A percentile compares a stretch with the other conserved stretches of the same genome.
These are phyloP conservation scores for Apotomis betuletana DNA, from an alignment of 2,888 invertebrate genomes.

Conservation along the genomic window DNA sequence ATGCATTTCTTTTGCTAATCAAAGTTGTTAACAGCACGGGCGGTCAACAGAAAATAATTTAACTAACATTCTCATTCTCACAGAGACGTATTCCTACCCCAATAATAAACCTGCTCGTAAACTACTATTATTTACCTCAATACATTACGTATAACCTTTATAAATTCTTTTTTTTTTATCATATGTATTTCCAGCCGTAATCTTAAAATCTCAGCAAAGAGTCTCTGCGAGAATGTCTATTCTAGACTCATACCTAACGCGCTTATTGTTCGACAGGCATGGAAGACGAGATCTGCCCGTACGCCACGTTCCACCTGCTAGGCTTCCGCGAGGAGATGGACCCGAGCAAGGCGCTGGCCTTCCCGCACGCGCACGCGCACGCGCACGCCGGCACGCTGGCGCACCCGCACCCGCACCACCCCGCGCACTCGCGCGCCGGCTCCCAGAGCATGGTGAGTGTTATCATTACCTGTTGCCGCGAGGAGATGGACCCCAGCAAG, in stretches of 20 bases:
- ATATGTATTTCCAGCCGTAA: too few species aligned
- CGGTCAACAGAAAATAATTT: background rate
- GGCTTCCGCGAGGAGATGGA: slow-evolving; percentile 98
- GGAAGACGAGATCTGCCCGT: slow-evolving; percentile 98
- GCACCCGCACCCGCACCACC: slow-evolving; percentile 88
- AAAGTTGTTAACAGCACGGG: background rate
- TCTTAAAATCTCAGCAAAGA: background rate
- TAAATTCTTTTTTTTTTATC: too few species aligned
- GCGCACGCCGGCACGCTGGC: slow-evolving; percentile 93
- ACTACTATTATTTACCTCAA: too few species aligned
- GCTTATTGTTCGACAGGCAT: slow-evolving; percentile 84
- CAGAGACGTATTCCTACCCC: background rate
- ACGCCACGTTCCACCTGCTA: slow-evolving; percentile 97
- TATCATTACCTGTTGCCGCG: too few species aligned
- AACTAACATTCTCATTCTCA: background rate
- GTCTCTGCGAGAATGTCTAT: background rate
- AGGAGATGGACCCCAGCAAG: too few species aligned
- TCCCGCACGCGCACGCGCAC: slow-evolving; percentile 92
- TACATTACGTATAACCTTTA: background rate
- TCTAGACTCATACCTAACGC: background rate
- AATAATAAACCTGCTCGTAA: too few species aligned
- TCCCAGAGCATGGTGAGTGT: slow-evolving; percentile 92
- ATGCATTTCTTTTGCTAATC: background rate
- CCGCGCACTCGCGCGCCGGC: slow-evolving; percentile 92
- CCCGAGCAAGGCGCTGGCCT: slow-evolving; percentile 93